Evolutionary conservation across 2,888 invertebrate genomes (phyloP).

Genomic region (Polydrusus pterygomalis): DNA sequence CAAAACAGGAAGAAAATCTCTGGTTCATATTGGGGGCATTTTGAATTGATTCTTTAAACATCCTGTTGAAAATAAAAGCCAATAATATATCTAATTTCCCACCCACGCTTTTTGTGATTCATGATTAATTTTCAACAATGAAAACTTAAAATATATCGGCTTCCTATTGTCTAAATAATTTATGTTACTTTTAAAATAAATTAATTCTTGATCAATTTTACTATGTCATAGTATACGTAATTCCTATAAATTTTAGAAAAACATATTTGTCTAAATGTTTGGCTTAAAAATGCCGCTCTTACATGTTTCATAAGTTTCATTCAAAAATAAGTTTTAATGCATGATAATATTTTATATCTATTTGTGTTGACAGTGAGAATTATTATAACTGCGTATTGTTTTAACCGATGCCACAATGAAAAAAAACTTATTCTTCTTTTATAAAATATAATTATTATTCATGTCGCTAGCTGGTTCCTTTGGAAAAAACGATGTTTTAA

Average conservation of each 20-base stretch:
- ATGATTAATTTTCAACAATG: conserved; percentile 4
- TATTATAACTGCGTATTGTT: no score
- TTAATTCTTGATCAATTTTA: not conserved
- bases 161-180: not conserved
- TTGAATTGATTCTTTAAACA: not conserved
- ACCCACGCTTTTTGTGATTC: not conserved
- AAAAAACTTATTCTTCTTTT: no score
- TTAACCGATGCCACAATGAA: no score
- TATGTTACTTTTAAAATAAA: conserved; percentile 2
- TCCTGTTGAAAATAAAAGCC: conserved; percentile 2
- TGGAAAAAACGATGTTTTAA: no score
- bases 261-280: conserved; percentile 2
- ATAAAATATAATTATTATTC: no score
- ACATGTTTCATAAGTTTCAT: not conserved
- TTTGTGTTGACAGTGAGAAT: no score
- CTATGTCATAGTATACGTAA: not conserved
- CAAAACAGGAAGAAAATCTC: no score
- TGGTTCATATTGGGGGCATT: not conserved
- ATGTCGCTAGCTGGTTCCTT: no score
- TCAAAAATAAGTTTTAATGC: not conserved
- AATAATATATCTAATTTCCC: not conserved
- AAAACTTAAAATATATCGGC: conserved; percentile 8
- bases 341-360: no score
- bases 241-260: not conserved
- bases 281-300: not conserved